A percentile compares a stretch with the other conserved stretches of the same genome.
Evolutionary conservation across 2,113 vertebrate species (phyloP).

Genomic region (Dromaius novaehollandiae): DNA sequence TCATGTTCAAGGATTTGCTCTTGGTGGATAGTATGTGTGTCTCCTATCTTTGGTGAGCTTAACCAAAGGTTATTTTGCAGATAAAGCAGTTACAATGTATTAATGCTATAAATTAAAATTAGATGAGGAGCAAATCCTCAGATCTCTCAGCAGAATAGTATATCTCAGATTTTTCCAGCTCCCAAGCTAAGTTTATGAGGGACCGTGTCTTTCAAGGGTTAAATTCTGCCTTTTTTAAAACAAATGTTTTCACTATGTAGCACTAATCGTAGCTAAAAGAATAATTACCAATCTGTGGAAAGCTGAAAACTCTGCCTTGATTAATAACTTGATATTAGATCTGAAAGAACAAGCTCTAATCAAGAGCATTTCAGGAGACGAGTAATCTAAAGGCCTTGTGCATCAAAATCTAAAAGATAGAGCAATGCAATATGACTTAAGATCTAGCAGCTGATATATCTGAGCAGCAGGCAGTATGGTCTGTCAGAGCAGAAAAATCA

Average conservation of each 20-base stretch:
- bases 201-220: not conserved
- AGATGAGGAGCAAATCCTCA: not conserved
- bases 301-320: constrained; percentile 1
- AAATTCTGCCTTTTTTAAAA: not conserved
- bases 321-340: not conserved
- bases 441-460: not conserved
- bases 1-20: not conserved
- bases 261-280: not conserved
- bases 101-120: not conserved
- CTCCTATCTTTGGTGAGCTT: not conserved
- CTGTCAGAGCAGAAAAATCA: not conserved
- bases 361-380: not conserved
- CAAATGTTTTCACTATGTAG: not conserved
- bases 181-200: not conserved
- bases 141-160: not conserved
- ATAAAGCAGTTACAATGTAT: not conserved
- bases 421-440: not conserved
- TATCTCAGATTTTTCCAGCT: not conserved
- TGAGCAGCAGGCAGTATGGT: not conserved
- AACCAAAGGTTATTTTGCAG: not conserved
- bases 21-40: not conserved
- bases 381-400: not conserved
- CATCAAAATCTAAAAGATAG: not conserved
- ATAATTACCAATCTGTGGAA: not conserved
- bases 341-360: constrained; percentile 11